Evolutionary conservation across 2,888 invertebrate species (phyloP), one percentile per base, ranked within the genome.

Genomic region (Reticulitermes lucifugus): DNA sequence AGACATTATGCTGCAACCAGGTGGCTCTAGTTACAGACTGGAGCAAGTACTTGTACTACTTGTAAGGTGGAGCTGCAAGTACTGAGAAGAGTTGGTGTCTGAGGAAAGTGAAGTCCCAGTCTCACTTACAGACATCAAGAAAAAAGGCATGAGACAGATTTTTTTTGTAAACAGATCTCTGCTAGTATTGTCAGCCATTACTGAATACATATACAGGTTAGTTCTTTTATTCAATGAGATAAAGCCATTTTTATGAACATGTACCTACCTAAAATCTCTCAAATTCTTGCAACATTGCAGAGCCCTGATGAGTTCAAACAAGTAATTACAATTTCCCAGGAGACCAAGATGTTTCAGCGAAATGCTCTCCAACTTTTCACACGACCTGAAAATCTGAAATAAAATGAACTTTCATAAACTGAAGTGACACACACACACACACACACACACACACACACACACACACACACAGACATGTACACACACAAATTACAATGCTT

Each of bases 261-360:
- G 41, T 18, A 43, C 41, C 46, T n/a, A 77, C 77, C 77, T 77
- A 43, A 77, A 77, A n/a, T 77, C 77, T 46, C 41, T 77, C 10
- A 77, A 25, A 77, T 77, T 77, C 41, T 77, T 77, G 77, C 77
- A 51, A 22, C 0, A n/a, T 41, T 41, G 6, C 35, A 77, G 77
- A 41, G 41, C 77, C 3, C 21, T 21, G 77, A 46, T 46, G 41
- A 77, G 46, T 18, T 21, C 21, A 22, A 12, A 21, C n/a, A 77
- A 77, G 25, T 77, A 77, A 25, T n/a, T 77, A n/a, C 77, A 77
- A 6, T 43, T 9, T 51, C 77, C 77, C 7, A 0, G 5, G 12
- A 77, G 46, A 21, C 77, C 77, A 46, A 77, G 77, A 77, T 77
- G 46, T 18, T 51, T 22, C 12, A 77, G 46, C 4, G 77, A 77